Evolutionary conservation across 2,888 invertebrate genomes (phyloP), one percentile per base, ranked within the genome.

Genomic region (Trachelus iudaicus): DNA sequence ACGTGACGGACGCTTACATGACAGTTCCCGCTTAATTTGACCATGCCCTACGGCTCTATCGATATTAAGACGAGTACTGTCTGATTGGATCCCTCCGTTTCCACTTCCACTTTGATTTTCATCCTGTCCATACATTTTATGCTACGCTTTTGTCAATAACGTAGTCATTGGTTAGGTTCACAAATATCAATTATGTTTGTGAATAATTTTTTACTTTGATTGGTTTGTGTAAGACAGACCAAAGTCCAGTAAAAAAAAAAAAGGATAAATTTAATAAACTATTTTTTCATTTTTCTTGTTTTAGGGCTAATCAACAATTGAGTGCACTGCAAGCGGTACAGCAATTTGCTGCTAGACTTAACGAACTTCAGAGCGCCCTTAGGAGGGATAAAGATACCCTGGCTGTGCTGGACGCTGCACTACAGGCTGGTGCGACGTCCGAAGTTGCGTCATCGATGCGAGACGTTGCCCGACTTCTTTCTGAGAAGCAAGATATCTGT

Each of bases 281-380:
- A 73, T 77, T 76, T 30, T 31, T 75, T 37, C 13, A 6, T 40
- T 40, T 15, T 15, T 40, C 40, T 79, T 84, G 80, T 92, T 93
- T 15, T 91, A 96, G 96, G 88, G 95, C 96, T 79, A 95, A 94
- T 84, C 94, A 94, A 85, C 95, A 96, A 89, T 92, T 97, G 87
- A 94, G 95, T 84, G 94, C 94, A 82, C 92, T 97, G 79, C 96
- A 95, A 88, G 94, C 94, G 84, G 94, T 96, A 15, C 93, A 96
- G 77, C 95, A 96, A 89, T 94, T 97, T 92, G 96, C 96, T 89
- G 93, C 93, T 79, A 95, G 96, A 13, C 92, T 97, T 77, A 94
- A 95, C 30, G 96, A 96, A 89, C 94, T 97, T 81, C 95, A 96
- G 87, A 94, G 94, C 76, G 96, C 96, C 37, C 91, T 97, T 76